Base-by-base conservation (phyloP, 2,888 invertebrate genomes). In the Apotomis capreana region DNA sequence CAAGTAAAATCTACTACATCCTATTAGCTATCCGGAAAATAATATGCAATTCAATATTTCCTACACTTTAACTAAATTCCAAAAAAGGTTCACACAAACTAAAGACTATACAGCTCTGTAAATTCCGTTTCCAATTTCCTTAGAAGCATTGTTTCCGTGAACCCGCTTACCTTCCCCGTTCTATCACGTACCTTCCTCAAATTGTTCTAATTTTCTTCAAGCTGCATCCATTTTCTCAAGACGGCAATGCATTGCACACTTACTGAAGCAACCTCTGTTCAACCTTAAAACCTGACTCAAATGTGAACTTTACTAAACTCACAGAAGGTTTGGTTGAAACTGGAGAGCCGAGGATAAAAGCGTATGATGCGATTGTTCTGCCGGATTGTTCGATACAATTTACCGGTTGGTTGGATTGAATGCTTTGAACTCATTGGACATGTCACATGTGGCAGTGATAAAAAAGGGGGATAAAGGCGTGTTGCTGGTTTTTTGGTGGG, bases 301-400 rank as follows among this genome's bases (percentile, higher is more conserved):
- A 5, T n/a, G 46, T 65, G 15, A 36, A 46, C 46, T 46, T 8
- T 65, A 57, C 10, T 49, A 0, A 0, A 46, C 12, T 46, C 13
- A n/a, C n/a, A 44, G 9, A 65, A 26, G 46, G 55, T 55, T 26
- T 26, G n/a, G n/a, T 40, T 64, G n/a, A 4, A 15, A 57, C 8
- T 26, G 36, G 10, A 40, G 57, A 44, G n/a, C 13, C 13, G 26
- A 36, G 5, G 44, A 65, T 65, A 57, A 0, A 26, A 57, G 55
- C 46, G 12, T 57, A 44, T 44, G 55, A 26, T 44, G 55, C 58
- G n/a, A 57, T 55, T 26, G 52, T 69, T 70, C 65, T 63, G 57
- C 58, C 54, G 69, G 70, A 68, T 63, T 71, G 68, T 71, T 73
- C 69, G 74, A 73, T 74, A 73, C 76, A 74, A 75, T 76, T 76